Evolutionary conservation across 2,797 vertebrate genomes (phyloP), one percentile per base, ranked within the genome.

Genomic region (Loris lydekkerianus): DNA sequence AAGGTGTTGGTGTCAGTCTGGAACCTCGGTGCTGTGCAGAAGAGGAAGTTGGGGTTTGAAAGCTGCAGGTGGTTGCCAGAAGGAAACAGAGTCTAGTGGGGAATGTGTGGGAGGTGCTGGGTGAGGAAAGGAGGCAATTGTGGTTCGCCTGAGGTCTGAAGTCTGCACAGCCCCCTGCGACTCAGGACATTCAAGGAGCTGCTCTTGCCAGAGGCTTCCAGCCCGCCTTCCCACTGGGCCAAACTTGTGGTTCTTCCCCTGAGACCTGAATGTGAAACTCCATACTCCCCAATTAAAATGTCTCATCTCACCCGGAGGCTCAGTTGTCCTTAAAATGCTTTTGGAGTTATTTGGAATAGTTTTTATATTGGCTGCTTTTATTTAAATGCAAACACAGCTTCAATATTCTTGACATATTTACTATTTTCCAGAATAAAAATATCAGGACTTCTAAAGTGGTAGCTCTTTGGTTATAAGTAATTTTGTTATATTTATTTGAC

Each of bases 71-170:
- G 46, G 29, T 86, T 87, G 92, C 95, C 98, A 31, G 29, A 23
- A 96, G 86, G 95, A 97, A 94, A 94, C 91, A 53, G 77, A 95
- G 91, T 78, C 65, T 87, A 93, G 63, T 92, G 97, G 93, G 93
- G 96, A 89, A 49, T 70, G 70, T 91, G 95, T 98, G 94, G 97
- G 98, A 97, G 98, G 97, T 94, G 94, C 91, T 96, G 97, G 97
- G 96, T 96, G 96, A 78, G 93, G 97, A 98, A 96, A 97, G 92
- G 95, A 97, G 96, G 96, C 95, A 92, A 97, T 98, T 98, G 98
- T 98, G 98, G 98, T 97, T 98, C 14, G 56, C 92, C 86, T 97
- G 97, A 98, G 97, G 97, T 96, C 97, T 97, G 91, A 97, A 97
- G 93, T 77, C 96, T 96, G 60, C 80, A 63, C 1, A 97, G 70